These are phyloP conservation scores for Caenorhabditis wallacei DNA, from an alignment of 2,888 invertebrate genomes.

Conservation along the genomic window DNA sequence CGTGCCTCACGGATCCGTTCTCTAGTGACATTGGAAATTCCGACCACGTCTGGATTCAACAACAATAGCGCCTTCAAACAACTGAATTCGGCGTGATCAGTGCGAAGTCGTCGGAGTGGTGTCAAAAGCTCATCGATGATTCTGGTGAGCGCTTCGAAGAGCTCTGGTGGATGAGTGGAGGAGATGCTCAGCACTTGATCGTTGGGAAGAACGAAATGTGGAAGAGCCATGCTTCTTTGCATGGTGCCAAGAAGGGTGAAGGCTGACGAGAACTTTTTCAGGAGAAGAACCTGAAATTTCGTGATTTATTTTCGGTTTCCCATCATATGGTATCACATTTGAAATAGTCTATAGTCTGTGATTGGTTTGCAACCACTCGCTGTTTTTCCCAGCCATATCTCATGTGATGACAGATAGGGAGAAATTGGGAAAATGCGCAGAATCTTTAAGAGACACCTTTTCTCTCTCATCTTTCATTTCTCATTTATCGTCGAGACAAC, in stretches of 20 bases:
- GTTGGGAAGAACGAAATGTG: conserved; percentile 80
- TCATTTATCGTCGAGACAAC: conserved; percentile 23
- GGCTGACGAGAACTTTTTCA: conserved; percentile 77
- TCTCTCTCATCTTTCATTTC: conserved; percentile 31
- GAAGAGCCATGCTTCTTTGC: conserved; percentile 77
- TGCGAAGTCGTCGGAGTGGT: conserved; percentile 77
- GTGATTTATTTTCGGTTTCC: too few relatives aligned
- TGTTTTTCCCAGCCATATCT: conserved; percentile 33
- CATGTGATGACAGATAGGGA: conserved; percentile 32
- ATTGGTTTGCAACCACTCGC: too few relatives aligned
- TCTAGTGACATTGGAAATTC: conserved; percentile 69
- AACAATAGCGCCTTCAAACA: conserved; percentile 80
- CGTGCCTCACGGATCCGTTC: conserved; percentile 78
- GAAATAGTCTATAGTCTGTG: conserved; percentile 24
- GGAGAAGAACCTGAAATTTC: conserved; percentile 70
- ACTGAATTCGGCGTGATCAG: conserved; percentile 79
- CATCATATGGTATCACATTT: too few relatives aligned
- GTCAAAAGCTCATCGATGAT: conserved; percentile 80
- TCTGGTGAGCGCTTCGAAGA: conserved; percentile 63
- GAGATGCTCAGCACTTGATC: conserved; percentile 76
- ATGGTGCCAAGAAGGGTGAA: conserved; percentile 78
- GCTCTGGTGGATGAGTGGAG: conserved; percentile 55
- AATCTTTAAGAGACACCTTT: conserved; percentile 39
- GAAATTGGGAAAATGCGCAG: too few relatives aligned
- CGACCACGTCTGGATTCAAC: conserved; percentile 77